phyloP scores from a whole-genome alignment of 2,797 vertebrate genomes.

The Oryzias dopingdopingensis region DNA sequence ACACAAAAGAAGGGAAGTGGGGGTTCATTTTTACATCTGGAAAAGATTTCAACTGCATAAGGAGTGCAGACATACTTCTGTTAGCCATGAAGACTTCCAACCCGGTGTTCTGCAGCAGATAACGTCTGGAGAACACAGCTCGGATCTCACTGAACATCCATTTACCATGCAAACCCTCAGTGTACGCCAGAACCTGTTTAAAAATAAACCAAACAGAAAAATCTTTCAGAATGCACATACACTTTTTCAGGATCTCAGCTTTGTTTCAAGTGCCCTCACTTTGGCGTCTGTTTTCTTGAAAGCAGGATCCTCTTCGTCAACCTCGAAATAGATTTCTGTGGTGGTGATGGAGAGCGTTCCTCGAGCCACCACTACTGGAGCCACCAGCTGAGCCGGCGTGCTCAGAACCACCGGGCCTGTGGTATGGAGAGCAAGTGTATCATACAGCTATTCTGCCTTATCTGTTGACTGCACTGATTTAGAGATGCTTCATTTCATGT shows the following conservation, averaged over 20 bases:
- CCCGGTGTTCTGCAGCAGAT: conserved; percentile 94
- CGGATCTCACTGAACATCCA: conserved; percentile 99
- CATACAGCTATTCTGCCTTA: not conserved
- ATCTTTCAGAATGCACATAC: not conserved
- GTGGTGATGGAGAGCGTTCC: conserved; percentile 98
- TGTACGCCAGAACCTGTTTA: conserved; percentile 91
- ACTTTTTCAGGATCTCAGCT: not conserved
- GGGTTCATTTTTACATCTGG: not conserved
- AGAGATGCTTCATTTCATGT: conserved; percentile 26
- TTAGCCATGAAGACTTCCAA: conserved; percentile 99
- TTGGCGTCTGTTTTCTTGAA: conserved; percentile 94
- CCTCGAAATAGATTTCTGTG: conserved; percentile 98
- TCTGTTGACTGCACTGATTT: not conserved
- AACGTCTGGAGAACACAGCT: conserved; percentile 95
- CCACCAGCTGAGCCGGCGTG: conserved; percentile 95
- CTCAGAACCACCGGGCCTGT: conserved; percentile 95
- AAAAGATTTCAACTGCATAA: not conserved
- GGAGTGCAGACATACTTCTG: conserved; percentile 84
- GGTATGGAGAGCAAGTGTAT: not conserved
- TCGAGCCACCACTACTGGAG: conserved; percentile 93
- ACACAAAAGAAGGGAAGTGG: too few species aligned
- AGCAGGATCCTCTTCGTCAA: conserved; percentile 91
- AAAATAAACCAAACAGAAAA: not conserved
- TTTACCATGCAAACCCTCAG: conserved; percentile 96
- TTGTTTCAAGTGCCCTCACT: conserved; percentile 71